These are phyloP conservation scores for Malurus melanocephalus DNA, from an alignment of 2,113 vertebrate genomes.

Conservation along the genomic window DNA sequence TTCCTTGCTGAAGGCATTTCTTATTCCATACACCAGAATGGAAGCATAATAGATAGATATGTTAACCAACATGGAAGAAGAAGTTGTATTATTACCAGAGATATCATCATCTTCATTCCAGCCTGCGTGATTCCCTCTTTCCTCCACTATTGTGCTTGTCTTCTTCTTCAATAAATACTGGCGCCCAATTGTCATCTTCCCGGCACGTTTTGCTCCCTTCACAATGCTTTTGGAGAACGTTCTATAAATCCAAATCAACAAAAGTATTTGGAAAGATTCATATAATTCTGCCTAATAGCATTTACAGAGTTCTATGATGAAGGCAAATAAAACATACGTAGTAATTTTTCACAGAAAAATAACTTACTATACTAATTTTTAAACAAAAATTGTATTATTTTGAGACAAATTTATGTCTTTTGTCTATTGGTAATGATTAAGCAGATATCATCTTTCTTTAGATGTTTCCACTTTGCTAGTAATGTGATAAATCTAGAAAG, in stretches of 20 bases:
- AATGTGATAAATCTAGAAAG: background rate
- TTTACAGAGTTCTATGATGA: background rate
- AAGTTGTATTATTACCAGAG: slow-evolving; percentile 80
- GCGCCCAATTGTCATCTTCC: slow-evolving; percentile 96
- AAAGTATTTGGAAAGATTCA: background rate
- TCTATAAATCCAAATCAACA: slow-evolving; percentile 66
- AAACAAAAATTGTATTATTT: background rate
- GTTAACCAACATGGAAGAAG: background rate
- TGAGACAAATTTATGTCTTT: background rate
- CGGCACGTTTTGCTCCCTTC: slow-evolving; percentile 94
- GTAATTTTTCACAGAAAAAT: background rate
- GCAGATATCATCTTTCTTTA: background rate
- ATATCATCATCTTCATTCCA: slow-evolving; percentile 94
- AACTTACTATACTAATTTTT: background rate
- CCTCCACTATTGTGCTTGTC: slow-evolving; percentile 77
- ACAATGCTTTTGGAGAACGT: slow-evolving; percentile 96
- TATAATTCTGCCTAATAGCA: background rate
- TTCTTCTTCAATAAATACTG: slow-evolving; percentile 89
- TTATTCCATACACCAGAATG: background rate
- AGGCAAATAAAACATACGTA: fast-evolving
- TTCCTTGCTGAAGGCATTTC: background rate
- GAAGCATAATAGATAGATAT: background rate
- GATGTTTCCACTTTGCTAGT: background rate
- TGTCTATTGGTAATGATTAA: background rate
- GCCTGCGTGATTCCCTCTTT: slow-evolving; percentile 82